Evolutionary conservation across 2,888 invertebrate species (phyloP).

Genomic region (Drosophila kanekoi): DNA sequence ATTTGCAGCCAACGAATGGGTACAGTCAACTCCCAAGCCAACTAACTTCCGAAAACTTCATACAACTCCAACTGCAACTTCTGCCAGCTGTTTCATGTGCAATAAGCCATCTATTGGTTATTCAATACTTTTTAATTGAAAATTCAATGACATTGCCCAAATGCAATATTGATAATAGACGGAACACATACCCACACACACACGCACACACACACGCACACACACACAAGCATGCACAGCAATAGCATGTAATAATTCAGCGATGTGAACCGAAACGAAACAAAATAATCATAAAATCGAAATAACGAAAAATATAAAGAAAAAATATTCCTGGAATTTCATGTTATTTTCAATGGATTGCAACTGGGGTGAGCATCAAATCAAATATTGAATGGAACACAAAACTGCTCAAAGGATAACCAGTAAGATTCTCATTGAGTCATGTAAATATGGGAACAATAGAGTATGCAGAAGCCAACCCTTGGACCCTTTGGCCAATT

Average conservation of each 20-base stretch:
- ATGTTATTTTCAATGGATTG: neutral
- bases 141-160: constrained; percentile 20
- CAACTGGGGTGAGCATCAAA: neutral
- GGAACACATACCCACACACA: neutral
- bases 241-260: no score
- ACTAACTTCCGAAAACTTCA: neutral
- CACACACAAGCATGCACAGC: neutral
- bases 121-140: constrained; percentile 51
- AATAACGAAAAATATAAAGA: constrained; percentile 6
- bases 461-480: neutral
- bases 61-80: no score
- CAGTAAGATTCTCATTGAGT: neutral
- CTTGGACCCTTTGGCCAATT: neutral
- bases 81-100: constrained; percentile 4
- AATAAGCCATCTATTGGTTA: constrained; percentile 32
- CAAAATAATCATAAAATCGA: constrained; percentile 16
- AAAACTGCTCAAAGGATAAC: constrained; percentile 4
- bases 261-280: neutral
- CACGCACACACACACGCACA: neutral
- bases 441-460: neutral
- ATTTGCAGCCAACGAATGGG: neutral
- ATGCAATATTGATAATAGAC: neutral
- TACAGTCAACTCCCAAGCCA: neutral
- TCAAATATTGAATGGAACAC: constrained; percentile 19
- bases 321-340: constrained; percentile 4